Percentiles rank a stretch among this genome's conserved stretches.
phyloP scores from a whole-genome alignment of 1,140 invertebrate species.

The Ceratina japonica region DNA sequence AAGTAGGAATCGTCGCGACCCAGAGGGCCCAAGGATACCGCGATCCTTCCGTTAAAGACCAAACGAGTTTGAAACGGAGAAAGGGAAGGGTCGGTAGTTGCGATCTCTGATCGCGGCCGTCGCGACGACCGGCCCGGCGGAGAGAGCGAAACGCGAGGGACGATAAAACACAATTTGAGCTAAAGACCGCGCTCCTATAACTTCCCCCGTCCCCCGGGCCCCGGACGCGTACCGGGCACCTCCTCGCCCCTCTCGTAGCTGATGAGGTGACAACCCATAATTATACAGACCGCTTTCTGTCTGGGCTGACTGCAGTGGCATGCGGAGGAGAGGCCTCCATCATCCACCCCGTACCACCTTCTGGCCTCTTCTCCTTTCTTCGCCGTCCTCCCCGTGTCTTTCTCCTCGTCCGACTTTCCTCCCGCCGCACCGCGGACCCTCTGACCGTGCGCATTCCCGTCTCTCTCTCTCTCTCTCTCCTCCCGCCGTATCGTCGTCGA shows the following conservation, averaged over 20 bases:
- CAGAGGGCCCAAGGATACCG: too few relatives aligned
- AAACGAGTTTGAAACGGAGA: too few relatives aligned
- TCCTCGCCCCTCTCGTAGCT: conserved; percentile 68
- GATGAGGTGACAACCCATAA: conserved; percentile 81
- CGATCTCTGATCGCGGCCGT: too few relatives aligned
- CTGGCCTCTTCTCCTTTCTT: conserved; percentile 63
- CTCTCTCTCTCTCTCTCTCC: conserved; percentile 8
- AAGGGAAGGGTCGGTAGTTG: too few relatives aligned
- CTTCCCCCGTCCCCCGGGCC: conserved; percentile 59
- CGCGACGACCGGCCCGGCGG: neutral
- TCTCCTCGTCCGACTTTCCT: conserved; percentile 2
- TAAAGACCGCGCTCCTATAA: conserved; percentile 75
- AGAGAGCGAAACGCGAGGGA: conserved; percentile 56
- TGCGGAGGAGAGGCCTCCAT: conserved; percentile 77
- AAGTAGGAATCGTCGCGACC: too few relatives aligned
- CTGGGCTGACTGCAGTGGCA: conserved; percentile 78
- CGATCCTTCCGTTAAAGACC: too few relatives aligned
- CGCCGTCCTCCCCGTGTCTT: conserved; percentile 29
- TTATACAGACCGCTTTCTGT: conserved; percentile 79
- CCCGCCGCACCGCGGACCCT: conserved; percentile 41
- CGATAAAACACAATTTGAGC: conserved; percentile 79
- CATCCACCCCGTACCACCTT: conserved; percentile 69
- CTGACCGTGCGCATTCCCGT: conserved; percentile 51
- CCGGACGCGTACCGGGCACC: conserved; percentile 44
- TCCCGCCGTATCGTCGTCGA: conserved; percentile 24